phyloP scores from a whole-genome alignment of 2,888 invertebrate genomes.

The Cacoxenus indagator region DNA sequence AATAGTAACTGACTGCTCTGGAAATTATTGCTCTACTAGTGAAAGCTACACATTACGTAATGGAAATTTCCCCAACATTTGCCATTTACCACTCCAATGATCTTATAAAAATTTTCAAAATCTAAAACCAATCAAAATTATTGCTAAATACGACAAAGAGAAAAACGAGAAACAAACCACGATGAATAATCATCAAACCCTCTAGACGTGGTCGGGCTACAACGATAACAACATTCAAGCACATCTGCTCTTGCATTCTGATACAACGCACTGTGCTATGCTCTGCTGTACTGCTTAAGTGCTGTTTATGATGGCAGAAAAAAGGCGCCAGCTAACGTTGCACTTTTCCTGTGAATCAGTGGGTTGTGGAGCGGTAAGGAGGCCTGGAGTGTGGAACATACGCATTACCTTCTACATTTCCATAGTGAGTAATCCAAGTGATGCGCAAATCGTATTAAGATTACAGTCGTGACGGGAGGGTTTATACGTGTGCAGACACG shows the following conservation, averaged over 20 bases:
- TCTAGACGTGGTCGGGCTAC: neutral
- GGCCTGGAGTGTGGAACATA: neutral
- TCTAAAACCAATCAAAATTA: neutral
- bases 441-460: slow-evolving; percentile 18
- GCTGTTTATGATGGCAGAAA: slow-evolving; percentile 8
- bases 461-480: slow-evolving; percentile 10
- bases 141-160: neutral
- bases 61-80: neutral
- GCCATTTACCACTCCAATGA: neutral
- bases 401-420: slow-evolving; percentile 5
- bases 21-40: neutral
- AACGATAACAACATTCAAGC: neutral
- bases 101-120: neutral
- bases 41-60: neutral
- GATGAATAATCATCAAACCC: neutral
- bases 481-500: neutral
- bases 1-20: neutral
- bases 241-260: neutral
- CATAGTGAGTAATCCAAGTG: neutral
- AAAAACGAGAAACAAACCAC: neutral
- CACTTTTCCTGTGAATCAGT: neutral
- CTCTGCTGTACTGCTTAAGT: neutral
- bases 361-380: neutral
- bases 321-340: neutral
- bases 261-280: neutral